Evolutionary conservation across 2,113 vertebrate genomes (phyloP), one percentile per base, ranked within the genome.

Genomic region (Oryzias javanicus): DNA sequence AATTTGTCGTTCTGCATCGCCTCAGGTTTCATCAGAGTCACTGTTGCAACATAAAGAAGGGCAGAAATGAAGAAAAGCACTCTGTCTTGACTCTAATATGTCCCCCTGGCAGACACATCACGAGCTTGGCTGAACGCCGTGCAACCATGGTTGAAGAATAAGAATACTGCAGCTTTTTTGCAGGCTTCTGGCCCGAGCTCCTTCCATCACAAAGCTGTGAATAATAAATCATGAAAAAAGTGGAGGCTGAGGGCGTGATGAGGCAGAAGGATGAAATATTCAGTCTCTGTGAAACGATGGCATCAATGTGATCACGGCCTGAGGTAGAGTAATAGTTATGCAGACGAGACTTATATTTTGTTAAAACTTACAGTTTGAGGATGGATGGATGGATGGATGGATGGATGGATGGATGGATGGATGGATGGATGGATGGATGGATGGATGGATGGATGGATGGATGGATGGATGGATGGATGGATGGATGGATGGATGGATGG

Each of bases 71-170:
- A 51, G 17, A 66, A 16, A 69, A 49, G 8, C 45, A 64, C 45
- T 1, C 55, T 61, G 60, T 24, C 22, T 64, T 41, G 46, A 40
- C 66, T 70, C 53, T 52, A 57, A 80, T 72, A 77, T 68, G 67
- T 74, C 64, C 50, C 10, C 24, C 49, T 82, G 81, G 84, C 78
- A 82, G 70, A 27, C 20, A 68, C 46, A 69, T n/a, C 35, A 49
- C 3, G 41, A 51, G 56, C 64, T 60, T 73, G 78, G 78, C 78
- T 71, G 49, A 58, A 59, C 46, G 69, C 59, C 24, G 45, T 70
- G 48, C 29, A 47, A 67, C 48, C 25, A 46, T 27, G 7, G 48
- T 51, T 45, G 22, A 47, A 56, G 45, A 49, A 58, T 62, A 58
- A n/a, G 50, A 22, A 22, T 22, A 10, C 59, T 68, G 58, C 57